Evolutionary conservation across 2,888 invertebrate genomes (phyloP), one percentile per base, ranked within the genome.

Genomic region (Drosophila algonquin): DNA sequence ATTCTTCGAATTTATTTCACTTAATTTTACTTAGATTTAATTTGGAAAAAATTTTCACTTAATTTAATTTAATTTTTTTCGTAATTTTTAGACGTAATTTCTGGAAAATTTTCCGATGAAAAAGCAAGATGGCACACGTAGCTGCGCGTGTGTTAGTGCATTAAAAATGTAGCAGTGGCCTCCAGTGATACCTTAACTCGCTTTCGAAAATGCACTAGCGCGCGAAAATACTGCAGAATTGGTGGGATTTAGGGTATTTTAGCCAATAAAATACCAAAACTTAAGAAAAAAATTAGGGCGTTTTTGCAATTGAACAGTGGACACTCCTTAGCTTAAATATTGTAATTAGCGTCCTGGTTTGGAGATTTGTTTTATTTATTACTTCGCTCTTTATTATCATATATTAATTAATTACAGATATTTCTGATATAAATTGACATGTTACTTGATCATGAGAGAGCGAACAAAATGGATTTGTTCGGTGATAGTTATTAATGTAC

Each of bases 41-140:
- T 73, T 65, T 68, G 54, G 54, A 71, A 72, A 61, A 61, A 40
- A 62, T 58, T 75, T 88, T 73, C 53, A 63, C 53, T 50, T 18
- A 69, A 67, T 59, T 73, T 55, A 30, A 51, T 68, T 55, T 58
- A 53, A 53, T 54, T 71, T 83, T 77, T 87, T 83, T 72, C 70
- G 77, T 75, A 76, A 81, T 77, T 72, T 81, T 78, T 73, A 63
- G 65, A 74, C 77, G 76, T 79, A 81, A 75, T 78, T 75, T 76
- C 70, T 77, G 77, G 80, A 83, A 81, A 86, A 77, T 86, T 83
- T 86, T 80, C 81, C 80, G 75, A 74, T 70, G 80, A 75, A 76
- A 75, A 72, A 76, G 44, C 65, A 71, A 75, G 68, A 75, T 75
- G 75, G 75, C 75, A 70, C 71, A 60, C 61, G 62, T 62, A 63